These are phyloP conservation scores for Danio choprae DNA, from an alignment of 2,797 vertebrate genomes.

Conservation along the genomic window DNA sequence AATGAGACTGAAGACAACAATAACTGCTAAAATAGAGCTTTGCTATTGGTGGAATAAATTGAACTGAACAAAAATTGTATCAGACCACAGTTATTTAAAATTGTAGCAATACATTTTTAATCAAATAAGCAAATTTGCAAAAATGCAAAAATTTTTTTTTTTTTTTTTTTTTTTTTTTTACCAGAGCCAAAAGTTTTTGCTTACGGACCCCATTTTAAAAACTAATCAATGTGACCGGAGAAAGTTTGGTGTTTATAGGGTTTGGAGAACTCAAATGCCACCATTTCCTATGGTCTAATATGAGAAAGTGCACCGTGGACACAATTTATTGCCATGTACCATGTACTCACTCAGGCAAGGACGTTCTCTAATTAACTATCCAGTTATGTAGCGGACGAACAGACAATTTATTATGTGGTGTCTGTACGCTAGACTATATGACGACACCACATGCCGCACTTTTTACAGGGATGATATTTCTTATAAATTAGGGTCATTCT, in stretches of 20 bases:
- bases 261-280: conserved; percentile 9
- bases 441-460: conserved; percentile 29
- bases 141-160: too few species aligned
- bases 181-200: background rate
- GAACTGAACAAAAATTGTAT: too few species aligned
- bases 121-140: background rate
- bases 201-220: background rate
- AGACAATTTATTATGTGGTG: conserved; percentile 35
- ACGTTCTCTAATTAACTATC: conserved; percentile 39
- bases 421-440: conserved; percentile 12
- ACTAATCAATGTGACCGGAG: background rate
- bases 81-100: too few species aligned
- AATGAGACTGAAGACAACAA: too few species aligned
- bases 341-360: conserved; percentile 31
- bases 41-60: too few species aligned
- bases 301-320: conserved; percentile 4
- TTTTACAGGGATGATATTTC: conserved; percentile 42
- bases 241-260: background rate
- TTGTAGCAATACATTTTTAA: background rate
- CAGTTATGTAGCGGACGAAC: conserved; percentile 13
- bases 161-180: too few species aligned
- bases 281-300: conserved; percentile 7
- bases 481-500: conserved; percentile 42
- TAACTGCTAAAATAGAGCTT: too few species aligned
- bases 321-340: conserved; percentile 10